phyloP scores from a whole-genome alignment of 2,888 invertebrate species.

The Lithodes maja region DNA sequence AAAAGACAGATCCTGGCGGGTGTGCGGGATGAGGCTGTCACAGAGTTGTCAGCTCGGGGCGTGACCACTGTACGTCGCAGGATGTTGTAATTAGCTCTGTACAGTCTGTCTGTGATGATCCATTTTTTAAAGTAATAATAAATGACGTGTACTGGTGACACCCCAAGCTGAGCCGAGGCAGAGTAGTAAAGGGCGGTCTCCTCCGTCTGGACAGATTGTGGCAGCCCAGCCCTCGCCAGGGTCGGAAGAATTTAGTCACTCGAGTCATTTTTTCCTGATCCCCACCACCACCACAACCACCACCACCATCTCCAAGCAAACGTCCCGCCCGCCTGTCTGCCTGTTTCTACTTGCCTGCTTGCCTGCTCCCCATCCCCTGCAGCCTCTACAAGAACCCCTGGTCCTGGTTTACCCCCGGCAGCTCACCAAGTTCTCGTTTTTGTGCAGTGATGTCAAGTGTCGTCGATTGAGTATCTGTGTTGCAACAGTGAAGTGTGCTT shows the following conservation, averaged over 20 bases:
- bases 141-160: conserved; percentile 50
- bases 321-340: conserved; percentile 47
- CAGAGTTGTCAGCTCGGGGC: conserved; percentile 29
- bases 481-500: neutral
- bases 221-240: conserved; percentile 42
- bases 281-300: conserved; percentile 42
- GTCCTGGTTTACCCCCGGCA: neutral
- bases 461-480: neutral
- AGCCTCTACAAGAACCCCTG: conserved; percentile 4
- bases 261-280: conserved; percentile 59
- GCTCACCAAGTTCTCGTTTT: neutral
- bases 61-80: conserved; percentile 30
- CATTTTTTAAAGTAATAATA: conserved; percentile 23
- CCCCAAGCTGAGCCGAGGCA: conserved; percentile 39
- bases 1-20: conserved; percentile 63
- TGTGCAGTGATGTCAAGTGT: neutral
- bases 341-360: conserved; percentile 24
- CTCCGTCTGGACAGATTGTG: conserved; percentile 18
- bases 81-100: conserved; percentile 64
- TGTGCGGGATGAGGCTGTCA: conserved; percentile 34
- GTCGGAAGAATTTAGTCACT: conserved; percentile 63
- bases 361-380: conserved; percentile 23
- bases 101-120: conserved; percentile 67
- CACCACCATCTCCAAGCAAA: conserved; percentile 53
- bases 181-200: neutral